These are phyloP conservation scores for Rhimphoctona megacephalus DNA, from an alignment of 2,888 invertebrate genomes.

Conservation along the genomic window DNA sequence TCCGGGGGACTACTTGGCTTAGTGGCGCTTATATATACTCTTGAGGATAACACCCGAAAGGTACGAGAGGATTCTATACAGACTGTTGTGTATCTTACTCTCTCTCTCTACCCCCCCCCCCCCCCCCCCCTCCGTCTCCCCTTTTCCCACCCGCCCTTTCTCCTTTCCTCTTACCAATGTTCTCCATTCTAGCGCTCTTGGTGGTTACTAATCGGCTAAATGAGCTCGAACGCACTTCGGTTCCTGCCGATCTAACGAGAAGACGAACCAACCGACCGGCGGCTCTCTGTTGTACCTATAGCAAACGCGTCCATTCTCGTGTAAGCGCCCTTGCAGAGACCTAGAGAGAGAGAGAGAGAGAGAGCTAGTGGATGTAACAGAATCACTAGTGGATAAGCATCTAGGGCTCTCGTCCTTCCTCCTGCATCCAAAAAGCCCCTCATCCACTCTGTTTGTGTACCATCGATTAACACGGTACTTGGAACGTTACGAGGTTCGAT, in stretches of 20 bases:
- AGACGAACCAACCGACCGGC: constrained; percentile 49
- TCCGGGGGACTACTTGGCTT: constrained; percentile 64
- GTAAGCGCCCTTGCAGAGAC: constrained; percentile 48
- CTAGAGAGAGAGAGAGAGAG: neutral
- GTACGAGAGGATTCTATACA: constrained; percentile 45
- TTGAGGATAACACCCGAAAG: constrained; percentile 66
- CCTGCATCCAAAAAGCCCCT: constrained; percentile 47
- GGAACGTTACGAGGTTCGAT: constrained; percentile 64
- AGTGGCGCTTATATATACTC: constrained; percentile 66
- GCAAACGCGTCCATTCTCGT: constrained; percentile 39
- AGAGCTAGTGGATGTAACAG: constrained; percentile 19
- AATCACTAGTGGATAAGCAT: constrained; percentile 50
- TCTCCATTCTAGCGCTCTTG: constrained; percentile 64
- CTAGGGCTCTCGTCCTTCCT: constrained; percentile 48
- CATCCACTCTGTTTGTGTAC: constrained; percentile 77
- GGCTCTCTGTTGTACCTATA: constrained; percentile 6
- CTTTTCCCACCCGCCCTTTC: constrained; percentile 48
- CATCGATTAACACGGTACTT: constrained; percentile 80
- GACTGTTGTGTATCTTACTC: constrained; percentile 36
- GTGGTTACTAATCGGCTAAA: constrained; percentile 81
- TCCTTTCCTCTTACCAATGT: constrained; percentile 14
- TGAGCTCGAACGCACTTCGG: constrained; percentile 82
- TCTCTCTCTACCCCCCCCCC: constrained; percentile 60
- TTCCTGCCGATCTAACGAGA: constrained; percentile 73
- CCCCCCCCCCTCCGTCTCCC: constrained; percentile 1